Conservation (phyloP, 2,113 vertebrate genomes). For the Pampusana beccarii region DNA sequence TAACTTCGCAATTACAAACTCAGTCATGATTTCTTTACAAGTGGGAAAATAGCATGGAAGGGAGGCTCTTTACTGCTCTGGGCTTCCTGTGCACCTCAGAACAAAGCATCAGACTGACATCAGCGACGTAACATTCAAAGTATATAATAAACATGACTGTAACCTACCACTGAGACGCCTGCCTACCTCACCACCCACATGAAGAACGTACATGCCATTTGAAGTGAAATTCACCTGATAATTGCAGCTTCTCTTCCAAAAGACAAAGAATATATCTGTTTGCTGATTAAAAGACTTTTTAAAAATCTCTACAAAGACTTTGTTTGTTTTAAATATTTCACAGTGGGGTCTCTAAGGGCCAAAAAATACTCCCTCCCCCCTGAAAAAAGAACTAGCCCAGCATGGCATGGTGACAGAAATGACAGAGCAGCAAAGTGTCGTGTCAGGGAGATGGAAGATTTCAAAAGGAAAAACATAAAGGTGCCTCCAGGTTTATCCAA, state of each 20-base stretch:
- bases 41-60: background rate
- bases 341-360: background rate
- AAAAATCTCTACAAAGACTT: constrained; percentile 5
- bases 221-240: constrained; percentile 29
- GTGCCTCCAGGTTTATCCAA: constrained; percentile 29
- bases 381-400: background rate
- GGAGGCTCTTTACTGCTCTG: background rate
- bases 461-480: constrained; percentile 53
- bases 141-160: constrained; percentile 47
- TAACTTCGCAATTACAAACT: constrained; percentile 8
- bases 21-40: constrained; percentile 9
- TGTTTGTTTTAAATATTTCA: constrained; percentile 47
- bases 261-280: constrained; percentile 42
- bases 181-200: constrained; percentile 34
- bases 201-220: background rate
- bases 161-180: constrained; percentile 19
- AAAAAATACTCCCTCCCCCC: background rate
- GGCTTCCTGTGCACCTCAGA: background rate
- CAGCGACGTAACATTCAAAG: constrained; percentile 37
- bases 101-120: background rate
- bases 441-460: constrained; percentile 39
- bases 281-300: constrained; percentile 36
- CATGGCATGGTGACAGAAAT: constrained; percentile 12
- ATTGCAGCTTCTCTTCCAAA: constrained; percentile 34
- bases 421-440: background rate